Conservation (phyloP, 2,888 invertebrate species). For the Sinopyrophorus schimmeli region DNA sequence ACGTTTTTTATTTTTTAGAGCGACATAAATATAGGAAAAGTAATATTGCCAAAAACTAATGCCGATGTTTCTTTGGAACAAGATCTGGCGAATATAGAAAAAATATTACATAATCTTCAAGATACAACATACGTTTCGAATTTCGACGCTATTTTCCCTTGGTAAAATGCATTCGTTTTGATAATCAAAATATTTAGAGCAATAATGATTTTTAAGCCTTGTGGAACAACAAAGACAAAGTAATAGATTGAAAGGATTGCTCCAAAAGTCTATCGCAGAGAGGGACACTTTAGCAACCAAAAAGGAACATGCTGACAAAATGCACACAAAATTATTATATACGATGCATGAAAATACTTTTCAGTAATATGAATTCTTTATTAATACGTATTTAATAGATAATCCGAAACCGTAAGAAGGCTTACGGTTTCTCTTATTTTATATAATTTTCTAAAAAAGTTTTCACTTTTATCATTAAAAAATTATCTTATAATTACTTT, state of each 20-base stretch:
- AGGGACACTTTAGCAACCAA: constrained; percentile 44
- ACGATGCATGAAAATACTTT: constrained; percentile 45
- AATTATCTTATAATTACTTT: too few relatives aligned
- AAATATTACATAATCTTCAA: constrained; percentile 52
- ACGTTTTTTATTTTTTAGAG: constrained; percentile 39
- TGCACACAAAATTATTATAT: constrained; percentile 41
- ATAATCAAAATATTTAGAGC: neutral
- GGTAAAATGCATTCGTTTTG: constrained; percentile 44
- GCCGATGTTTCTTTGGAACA: constrained; percentile 46
- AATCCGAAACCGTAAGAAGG: too few relatives aligned
- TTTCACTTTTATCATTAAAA: too few relatives aligned
- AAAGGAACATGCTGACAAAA: constrained; percentile 41
- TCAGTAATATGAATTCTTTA: constrained; percentile 40
- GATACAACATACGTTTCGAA: constrained; percentile 52
- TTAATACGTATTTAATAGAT: too few relatives aligned
- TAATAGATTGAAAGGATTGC: constrained; percentile 41
- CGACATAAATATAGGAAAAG: constrained; percentile 45
- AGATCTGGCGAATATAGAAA: constrained; percentile 51
- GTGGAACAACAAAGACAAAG: constrained; percentile 45
- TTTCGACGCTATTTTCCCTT: constrained; percentile 54
- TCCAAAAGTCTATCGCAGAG: constrained; percentile 39
- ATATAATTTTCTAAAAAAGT: too few relatives aligned
- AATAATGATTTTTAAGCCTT: constrained; percentile 36
- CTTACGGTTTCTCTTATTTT: too few relatives aligned
- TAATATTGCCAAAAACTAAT: constrained; percentile 36